Evolutionary conservation across 2,797 vertebrate species (phyloP).

Genomic region (Tapirus indicus): DNA sequence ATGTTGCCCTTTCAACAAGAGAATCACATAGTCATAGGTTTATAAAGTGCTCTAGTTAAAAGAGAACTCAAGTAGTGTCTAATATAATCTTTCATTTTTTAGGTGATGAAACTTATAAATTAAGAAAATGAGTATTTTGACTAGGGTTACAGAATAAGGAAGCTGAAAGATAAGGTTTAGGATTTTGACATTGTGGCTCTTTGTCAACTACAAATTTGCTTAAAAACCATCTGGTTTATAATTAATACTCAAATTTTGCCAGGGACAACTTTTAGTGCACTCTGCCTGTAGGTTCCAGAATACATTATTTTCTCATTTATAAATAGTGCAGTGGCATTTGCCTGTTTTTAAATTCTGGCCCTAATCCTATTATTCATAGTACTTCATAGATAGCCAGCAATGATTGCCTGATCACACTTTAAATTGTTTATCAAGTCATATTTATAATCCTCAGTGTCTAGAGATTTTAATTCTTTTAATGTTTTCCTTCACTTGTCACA

Average conservation of each 20-base stretch:
- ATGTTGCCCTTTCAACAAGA: neutral
- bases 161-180: neutral
- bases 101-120: neutral
- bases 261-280: neutral
- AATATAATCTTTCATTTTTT: neutral
- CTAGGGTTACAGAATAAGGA: neutral
- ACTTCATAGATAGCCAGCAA: neutral
- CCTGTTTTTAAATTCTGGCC: constrained; percentile 24
- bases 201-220: neutral
- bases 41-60: neutral
- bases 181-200: neutral
- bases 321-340: neutral
- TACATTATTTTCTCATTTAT: neutral
- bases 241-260: constrained; percentile 3
- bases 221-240: neutral
- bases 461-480: constrained; percentile 51
- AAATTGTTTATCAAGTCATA: constrained; percentile 20
- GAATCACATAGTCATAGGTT: neutral
- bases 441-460: neutral
- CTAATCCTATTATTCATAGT: neutral
- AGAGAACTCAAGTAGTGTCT: neutral
- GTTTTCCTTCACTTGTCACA: neutral
- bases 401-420: neutral
- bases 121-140: neutral
- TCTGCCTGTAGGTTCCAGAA: neutral